Conservation (phyloP, 1,140 invertebrate genomes). For the Trichonephila clavipes region DNA sequence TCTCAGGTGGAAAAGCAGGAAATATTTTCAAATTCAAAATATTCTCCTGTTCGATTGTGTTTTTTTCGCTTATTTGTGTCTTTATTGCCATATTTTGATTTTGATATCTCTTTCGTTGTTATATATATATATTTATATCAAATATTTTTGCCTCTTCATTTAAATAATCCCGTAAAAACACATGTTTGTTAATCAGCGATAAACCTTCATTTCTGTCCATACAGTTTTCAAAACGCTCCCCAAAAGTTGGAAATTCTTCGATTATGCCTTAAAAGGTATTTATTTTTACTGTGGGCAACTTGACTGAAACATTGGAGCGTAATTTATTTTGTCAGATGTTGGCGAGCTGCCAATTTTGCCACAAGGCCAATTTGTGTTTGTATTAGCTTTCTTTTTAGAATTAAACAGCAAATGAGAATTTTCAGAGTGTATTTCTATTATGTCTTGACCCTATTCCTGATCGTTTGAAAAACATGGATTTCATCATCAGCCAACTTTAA, state of each 20-base stretch:
- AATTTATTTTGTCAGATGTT: not conserved
- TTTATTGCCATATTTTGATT: no score
- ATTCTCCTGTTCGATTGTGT: no score
- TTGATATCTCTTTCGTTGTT: not conserved
- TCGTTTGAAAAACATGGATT: no score
- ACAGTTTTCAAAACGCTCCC: slow-evolving; percentile 47
- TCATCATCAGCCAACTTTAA: no score
- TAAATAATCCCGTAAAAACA: slow-evolving; percentile 33
- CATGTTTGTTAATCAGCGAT: slow-evolving; percentile 40
- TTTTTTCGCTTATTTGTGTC: no score
- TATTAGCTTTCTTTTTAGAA: not conserved
- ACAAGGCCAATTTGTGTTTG: not conserved
- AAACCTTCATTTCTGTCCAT: slow-evolving; percentile 36
- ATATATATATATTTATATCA: not conserved
- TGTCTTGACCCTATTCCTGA: not conserved
- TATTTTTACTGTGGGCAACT: slow-evolving; percentile 40
- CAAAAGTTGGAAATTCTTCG: slow-evolving; percentile 45
- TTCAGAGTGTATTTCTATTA: not conserved
- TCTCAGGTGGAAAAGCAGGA: no score
- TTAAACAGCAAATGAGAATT: not conserved
- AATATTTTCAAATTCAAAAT: no score
- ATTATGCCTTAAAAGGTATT: slow-evolving; percentile 21
- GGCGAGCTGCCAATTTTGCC: not conserved
- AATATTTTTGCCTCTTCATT: not conserved
- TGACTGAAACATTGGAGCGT: slow-evolving; percentile 4